A percentile compares a stretch with the other conserved stretches of the same genome.
Conservation (phyloP, 2,797 vertebrate species). For the Cossypha polioptera region DNA sequence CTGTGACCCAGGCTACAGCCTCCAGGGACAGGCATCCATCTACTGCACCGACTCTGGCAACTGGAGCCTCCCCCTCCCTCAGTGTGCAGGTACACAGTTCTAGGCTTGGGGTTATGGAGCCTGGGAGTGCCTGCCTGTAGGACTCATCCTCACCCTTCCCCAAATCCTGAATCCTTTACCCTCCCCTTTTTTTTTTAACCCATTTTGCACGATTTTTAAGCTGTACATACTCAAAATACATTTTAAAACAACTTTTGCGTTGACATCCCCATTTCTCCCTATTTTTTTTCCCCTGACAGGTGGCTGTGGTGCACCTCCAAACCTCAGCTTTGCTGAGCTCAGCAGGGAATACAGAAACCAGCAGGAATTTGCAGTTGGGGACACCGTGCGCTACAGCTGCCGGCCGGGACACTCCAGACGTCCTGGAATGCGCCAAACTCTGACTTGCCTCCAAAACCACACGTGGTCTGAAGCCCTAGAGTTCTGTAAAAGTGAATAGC, state of each 20-base stretch:
- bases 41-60: slow-evolving; percentile 28
- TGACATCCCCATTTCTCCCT: accelerated
- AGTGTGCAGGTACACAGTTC: slow-evolving; percentile 16
- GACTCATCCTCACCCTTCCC: neutral
- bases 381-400: slow-evolving; percentile 44
- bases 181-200: neutral
- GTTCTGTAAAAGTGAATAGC: slow-evolving; percentile 72
- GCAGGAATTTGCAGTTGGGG: slow-evolving; percentile 29
- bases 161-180: neutral
- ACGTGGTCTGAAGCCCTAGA: slow-evolving; percentile 59
- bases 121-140: neutral
- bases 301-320: slow-evolving; percentile 49
- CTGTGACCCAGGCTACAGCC: slow-evolving; percentile 59
- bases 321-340: slow-evolving; percentile 41
- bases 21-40: slow-evolving; percentile 42
- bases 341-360: neutral
- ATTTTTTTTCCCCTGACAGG: neutral
- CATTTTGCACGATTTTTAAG: neutral
- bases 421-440: neutral
- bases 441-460: slow-evolving; percentile 50
- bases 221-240: accelerated
- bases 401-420: neutral
- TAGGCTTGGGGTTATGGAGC: accelerated
- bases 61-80: slow-evolving; percentile 59
- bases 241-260: neutral